Percentiles rank a stretch among this genome's conserved stretches.
Evolutionary conservation across 2,113 vertebrate species (phyloP).

Genomic region (Prolemur simus): DNA sequence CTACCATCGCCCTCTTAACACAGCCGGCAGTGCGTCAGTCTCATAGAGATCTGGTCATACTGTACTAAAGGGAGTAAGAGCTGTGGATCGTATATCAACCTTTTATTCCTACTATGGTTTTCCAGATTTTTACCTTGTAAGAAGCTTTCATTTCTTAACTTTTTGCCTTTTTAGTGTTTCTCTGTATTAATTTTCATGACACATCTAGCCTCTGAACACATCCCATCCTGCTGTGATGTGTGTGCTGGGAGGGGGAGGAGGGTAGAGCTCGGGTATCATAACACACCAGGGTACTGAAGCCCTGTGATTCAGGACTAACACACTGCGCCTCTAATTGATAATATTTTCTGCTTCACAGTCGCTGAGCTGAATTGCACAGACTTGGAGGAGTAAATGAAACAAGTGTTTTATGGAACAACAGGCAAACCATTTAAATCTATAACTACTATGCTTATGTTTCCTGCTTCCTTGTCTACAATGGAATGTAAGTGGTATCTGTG

Average conservation of each 20-base stretch:
- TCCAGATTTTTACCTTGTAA: neutral
- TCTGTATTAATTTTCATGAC: slow-evolving; percentile 38
- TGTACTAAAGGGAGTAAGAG: neutral
- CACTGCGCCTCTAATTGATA: slow-evolving; percentile 73
- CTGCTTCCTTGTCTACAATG: slow-evolving; percentile 52
- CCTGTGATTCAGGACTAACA: slow-evolving; percentile 65
- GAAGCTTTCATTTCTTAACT: slow-evolving; percentile 23
- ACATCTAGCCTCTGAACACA: neutral
- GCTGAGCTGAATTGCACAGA: slow-evolving; percentile 63
- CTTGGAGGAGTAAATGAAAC: slow-evolving; percentile 73
- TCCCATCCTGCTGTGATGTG: slow-evolving; percentile 30
- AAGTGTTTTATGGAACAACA: slow-evolving; percentile 76
- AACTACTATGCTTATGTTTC: slow-evolving; percentile 56
- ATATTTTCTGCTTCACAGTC: slow-evolving; percentile 77
- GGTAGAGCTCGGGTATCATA: slow-evolving; percentile 56
- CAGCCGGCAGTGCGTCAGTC: too few species aligned
- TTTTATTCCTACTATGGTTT: neutral
- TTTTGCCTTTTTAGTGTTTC: slow-evolving; percentile 29
- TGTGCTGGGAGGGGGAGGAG: slow-evolving; percentile 34
- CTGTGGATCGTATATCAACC: neutral
- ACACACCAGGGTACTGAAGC: slow-evolving; percentile 62
- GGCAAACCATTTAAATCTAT: slow-evolving; percentile 73
- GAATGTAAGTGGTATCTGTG: slow-evolving; percentile 37
- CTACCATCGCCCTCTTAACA: neutral
- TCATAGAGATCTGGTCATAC: neutral